phyloP scores from a whole-genome alignment of 1,140 invertebrate genomes.

The Tenebrio molitor region DNA sequence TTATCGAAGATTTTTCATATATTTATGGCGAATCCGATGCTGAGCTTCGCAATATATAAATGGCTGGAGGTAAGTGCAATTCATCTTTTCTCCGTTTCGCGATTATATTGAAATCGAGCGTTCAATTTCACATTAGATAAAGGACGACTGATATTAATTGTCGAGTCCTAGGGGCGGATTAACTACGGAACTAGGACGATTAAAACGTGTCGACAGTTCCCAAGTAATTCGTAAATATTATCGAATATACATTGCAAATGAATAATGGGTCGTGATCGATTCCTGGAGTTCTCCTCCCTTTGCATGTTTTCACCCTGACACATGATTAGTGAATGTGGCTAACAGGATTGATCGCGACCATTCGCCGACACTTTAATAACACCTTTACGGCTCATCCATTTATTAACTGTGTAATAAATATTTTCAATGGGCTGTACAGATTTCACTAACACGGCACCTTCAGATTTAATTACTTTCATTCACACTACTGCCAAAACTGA shows the following conservation, averaged over 20 bases:
- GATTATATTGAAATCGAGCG: not conserved
- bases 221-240: conserved; percentile 11
- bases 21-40: not conserved
- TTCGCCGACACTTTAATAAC: conserved; percentile 53
- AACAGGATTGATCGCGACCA: conserved; percentile 51
- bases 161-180: not conserved
- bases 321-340: conserved; percentile 50
- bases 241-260: conserved; percentile 40
- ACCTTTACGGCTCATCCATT: conserved; percentile 47
- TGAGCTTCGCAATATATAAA: not conserved
- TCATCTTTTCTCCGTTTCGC: not conserved
- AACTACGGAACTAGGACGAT: too few relatives aligned
- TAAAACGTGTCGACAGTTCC: conserved; percentile 12
- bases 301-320: conserved; percentile 53
- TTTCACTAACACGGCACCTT: conserved; percentile 35
- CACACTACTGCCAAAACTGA: conserved; percentile 22
- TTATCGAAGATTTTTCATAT: not conserved
- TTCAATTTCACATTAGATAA: not conserved
- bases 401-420: conserved; percentile 48
- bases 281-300: conserved; percentile 45
- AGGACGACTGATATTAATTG: not conserved
- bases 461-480: conserved; percentile 41
- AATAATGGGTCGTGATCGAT: conserved; percentile 44
- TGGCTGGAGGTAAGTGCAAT: not conserved
- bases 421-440: conserved; percentile 37